Conservation (phyloP, 2,888 invertebrate genomes). For the Trilocha varians region DNA sequence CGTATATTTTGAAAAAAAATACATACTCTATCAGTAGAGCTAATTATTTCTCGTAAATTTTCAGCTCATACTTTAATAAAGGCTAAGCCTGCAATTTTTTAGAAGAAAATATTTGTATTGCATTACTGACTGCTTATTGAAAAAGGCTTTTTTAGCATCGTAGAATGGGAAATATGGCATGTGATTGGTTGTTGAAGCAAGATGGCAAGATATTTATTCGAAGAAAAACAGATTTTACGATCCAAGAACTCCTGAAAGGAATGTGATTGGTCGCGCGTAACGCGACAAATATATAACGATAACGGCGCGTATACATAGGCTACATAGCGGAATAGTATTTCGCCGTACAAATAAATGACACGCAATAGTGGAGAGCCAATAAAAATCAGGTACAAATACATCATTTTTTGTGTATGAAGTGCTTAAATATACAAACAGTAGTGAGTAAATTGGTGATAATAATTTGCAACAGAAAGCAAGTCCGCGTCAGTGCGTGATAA, state of each 20-base stretch:
- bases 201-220: conserved; percentile 16
- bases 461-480: conserved; percentile 26
- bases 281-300: conserved; percentile 23
- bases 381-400: conserved; percentile 68
- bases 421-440: conserved; percentile 44
- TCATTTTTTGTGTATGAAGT: conserved; percentile 56
- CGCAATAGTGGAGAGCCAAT: conserved; percentile 66
- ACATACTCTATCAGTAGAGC: too few relatives aligned
- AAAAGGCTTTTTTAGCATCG: background rate
- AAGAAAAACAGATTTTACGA: conserved; percentile 12
- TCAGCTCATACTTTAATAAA: too few relatives aligned
- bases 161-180: conserved; percentile 7
- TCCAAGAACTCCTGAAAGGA: conserved; percentile 5
- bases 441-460: conserved; percentile 36
- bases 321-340: conserved; percentile 39
- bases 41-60: too few relatives aligned
- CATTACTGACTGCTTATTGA: background rate
- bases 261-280: conserved; percentile 19
- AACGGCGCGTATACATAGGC: conserved; percentile 22
- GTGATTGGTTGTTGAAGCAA: conserved; percentile 21
- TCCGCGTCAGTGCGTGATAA: conserved; percentile 32
- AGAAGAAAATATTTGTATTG: too few relatives aligned
- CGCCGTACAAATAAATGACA: conserved; percentile 69
- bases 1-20: too few relatives aligned
- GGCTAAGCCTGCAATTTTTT: too few relatives aligned